Percentiles rank a stretch among this genome's conserved stretches.
These are phyloP conservation scores for Hydraecia micacea DNA, from an alignment of 2,888 invertebrate genomes.

Conservation along the genomic window DNA sequence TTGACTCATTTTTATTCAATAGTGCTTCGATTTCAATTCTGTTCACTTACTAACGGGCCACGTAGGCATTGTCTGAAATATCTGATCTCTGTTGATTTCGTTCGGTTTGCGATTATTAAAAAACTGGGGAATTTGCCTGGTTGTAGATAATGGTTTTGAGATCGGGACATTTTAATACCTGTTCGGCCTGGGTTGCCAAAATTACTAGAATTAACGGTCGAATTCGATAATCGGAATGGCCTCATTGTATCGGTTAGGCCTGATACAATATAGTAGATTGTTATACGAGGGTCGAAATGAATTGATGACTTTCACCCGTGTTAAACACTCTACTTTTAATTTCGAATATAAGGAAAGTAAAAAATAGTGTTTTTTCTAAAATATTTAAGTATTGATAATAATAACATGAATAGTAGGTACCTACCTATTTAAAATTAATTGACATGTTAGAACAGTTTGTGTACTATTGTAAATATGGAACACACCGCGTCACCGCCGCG, in stretches of 20 bases:
- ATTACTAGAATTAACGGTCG: neutral
- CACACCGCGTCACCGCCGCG: too few relatives aligned
- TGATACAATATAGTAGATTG: too few relatives aligned
- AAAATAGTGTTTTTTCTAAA: too few relatives aligned
- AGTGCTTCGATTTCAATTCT: constrained; percentile 22
- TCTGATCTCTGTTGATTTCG: neutral
- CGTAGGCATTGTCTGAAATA: constrained; percentile 28
- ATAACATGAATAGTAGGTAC: too few relatives aligned
- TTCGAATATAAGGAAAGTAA: too few relatives aligned
- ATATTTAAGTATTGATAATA: too few relatives aligned
- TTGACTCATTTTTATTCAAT: constrained; percentile 1
- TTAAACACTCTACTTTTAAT: too few relatives aligned
- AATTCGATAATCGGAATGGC: neutral
- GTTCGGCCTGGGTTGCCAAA: neutral
- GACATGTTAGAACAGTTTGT: too few relatives aligned
- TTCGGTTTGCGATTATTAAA: constrained; percentile 5
- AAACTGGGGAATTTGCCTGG: neutral
- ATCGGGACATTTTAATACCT: neutral
- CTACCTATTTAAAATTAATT: too few relatives aligned
- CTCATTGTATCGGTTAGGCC: neutral
- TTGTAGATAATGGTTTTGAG: constrained; percentile 4
- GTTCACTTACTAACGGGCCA: constrained; percentile 28
- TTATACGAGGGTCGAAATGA: too few relatives aligned
- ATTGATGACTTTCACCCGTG: too few relatives aligned
- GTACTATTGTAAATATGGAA: too few relatives aligned